phyloP scores from a whole-genome alignment of 2,797 vertebrate species.

The Enteromius radiatus region DNA sequence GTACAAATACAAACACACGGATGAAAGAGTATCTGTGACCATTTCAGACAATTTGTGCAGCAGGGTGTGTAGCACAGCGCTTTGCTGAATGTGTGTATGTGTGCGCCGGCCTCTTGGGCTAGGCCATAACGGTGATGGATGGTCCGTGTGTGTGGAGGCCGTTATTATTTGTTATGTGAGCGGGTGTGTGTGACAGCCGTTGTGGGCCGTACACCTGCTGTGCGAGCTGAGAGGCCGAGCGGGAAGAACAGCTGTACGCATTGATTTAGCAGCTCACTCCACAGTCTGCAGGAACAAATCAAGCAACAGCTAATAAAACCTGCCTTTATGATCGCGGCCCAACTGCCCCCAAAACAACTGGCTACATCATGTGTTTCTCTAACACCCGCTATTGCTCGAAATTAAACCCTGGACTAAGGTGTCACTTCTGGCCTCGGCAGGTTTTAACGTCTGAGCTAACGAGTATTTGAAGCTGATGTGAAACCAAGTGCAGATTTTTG shows the following conservation, averaged over 20 bases:
- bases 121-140: conserved; percentile 94
- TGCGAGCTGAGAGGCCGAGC: conserved; percentile 79
- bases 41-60: conserved; percentile 55
- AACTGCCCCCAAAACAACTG: conserved; percentile 88
- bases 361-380: conserved; percentile 97
- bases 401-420: conserved; percentile 90
- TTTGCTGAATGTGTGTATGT: conserved; percentile 64
- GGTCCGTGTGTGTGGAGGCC: conserved; percentile 89
- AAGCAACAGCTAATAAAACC: conserved; percentile 98
- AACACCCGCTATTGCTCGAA: conserved; percentile 87
- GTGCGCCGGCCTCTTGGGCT: conserved; percentile 79
- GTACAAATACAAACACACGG: conserved; percentile 33
- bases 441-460: conserved; percentile 83
- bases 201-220: conserved; percentile 95
- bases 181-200: conserved; percentile 82
- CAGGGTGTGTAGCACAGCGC: conserved; percentile 62
- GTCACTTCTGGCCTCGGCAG: conserved; percentile 86
- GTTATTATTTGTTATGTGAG: conserved; percentile 86
- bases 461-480: conserved; percentile 32
- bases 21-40: conserved; percentile 40
- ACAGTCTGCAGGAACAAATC: conserved; percentile 95
- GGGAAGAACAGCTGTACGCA: conserved; percentile 91
- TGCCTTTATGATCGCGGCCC: conserved; percentile 84
- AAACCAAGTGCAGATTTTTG: conserved; percentile 19
- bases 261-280: conserved; percentile 94